Conservation (phyloP, 2,797 vertebrate species). For the Antrozous pallidus region DNA sequence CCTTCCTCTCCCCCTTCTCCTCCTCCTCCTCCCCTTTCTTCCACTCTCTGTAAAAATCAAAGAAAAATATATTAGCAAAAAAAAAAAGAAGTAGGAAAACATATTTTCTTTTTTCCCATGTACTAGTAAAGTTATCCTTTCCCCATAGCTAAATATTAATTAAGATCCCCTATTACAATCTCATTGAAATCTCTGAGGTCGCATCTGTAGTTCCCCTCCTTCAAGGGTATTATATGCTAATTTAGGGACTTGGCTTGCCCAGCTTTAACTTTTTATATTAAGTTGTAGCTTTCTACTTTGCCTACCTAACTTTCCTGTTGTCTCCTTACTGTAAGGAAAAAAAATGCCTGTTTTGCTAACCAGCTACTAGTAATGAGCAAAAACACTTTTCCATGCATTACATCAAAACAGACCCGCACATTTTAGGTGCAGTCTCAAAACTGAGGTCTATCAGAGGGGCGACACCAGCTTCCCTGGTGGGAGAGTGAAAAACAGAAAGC, state of each 20-base stretch:
- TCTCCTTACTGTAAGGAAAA: neutral
- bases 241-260: neutral
- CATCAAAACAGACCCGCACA: neutral
- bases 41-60: no score
- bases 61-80: no score
- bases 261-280: neutral
- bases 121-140: neutral
- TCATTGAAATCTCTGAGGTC: neutral
- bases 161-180: neutral
- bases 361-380: neutral
- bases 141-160: neutral
- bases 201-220: neutral
- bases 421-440: neutral
- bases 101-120: neutral
- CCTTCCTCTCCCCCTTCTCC: rapidly evolving
- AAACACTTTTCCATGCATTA: neutral
- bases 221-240: neutral
- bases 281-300: neutral
- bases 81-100: neutral
- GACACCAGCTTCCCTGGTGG: neutral
- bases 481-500: neutral
- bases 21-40: no score
- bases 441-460: neutral
- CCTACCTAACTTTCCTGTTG: neutral
- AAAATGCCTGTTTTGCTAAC: neutral